Conservation (phyloP, 2,113 vertebrate species). For the Heliornis fulica region DNA sequence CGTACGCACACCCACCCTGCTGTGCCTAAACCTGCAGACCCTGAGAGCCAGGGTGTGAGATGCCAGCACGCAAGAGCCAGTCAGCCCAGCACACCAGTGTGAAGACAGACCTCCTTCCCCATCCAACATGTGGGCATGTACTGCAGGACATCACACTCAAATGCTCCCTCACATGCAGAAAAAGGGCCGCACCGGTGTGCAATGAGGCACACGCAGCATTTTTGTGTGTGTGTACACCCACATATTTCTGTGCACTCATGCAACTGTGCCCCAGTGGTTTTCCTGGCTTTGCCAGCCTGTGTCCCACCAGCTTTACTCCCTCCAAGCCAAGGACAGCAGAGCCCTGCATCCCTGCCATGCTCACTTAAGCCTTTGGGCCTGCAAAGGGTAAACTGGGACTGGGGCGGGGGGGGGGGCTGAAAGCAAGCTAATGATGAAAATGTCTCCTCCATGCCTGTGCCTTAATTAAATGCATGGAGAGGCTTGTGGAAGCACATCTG, state of each 20-base stretch:
- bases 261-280: neutral
- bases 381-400: slow-evolving; percentile 70
- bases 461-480: slow-evolving; percentile 99
- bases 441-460: slow-evolving; percentile 85
- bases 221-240: neutral
- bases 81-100: accelerated
- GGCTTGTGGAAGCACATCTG: slow-evolving; percentile 91
- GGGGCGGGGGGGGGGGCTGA: slow-evolving; percentile 39
- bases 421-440: slow-evolving; percentile 91
- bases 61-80: neutral
- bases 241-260: accelerated
- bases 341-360: neutral
- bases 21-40: neutral
- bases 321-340: neutral
- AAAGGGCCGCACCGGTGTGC: neutral
- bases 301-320: neutral
- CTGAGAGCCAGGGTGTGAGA: neutral
- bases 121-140: accelerated
- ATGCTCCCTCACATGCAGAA: neutral
- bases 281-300: neutral
- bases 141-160: neutral
- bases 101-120: neutral
- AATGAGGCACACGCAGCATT: neutral
- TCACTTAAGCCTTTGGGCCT: slow-evolving; percentile 60
- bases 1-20: neutral